Base-by-base conservation (phyloP, 2,113 vertebrate species). In the Nicator chloris region DNA sequence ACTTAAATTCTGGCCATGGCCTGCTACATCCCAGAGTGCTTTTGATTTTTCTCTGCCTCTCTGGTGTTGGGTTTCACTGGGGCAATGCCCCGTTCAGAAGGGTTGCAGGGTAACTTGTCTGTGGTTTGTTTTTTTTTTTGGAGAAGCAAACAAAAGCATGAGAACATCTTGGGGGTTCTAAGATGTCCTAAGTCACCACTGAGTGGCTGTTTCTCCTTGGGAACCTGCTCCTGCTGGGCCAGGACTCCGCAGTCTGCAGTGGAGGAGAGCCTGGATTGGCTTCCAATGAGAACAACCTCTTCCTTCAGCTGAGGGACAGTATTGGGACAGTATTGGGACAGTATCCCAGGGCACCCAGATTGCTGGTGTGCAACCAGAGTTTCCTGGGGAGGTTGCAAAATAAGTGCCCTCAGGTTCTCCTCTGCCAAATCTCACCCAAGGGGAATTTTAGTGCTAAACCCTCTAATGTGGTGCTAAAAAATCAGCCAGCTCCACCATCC, bases 81-180 rank as follows among this genome's bases (percentile, higher is more conserved):
- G 42, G n/a, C 26, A 51, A 6, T 33, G 81, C 33, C 19, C 22
- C 11, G 2, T 5, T 33, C 23, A 4, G 60, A 35, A 49, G 27
- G 12, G 5, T 6, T 57, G 31, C 51, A 44, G 44, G 33, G 37
- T 35, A 26, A 10, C 4, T 72, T 63, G 35, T 8, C 49, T 28
- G 1, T 3, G 2, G 5, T 51, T n/a, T n/a, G n/a, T n/a, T n/a
- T 19, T 6, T 24, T 2, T 21, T 10, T 45, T 69, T 69, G 39
- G 51, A 63, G 82, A 53, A 59, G 44, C 4, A 64, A 2, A 6
- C 33, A 18, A 21, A 77, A 91, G 21, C 13, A 21, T 3, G 37
- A 68, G 64, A 66, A 19, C 9, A 9, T 20, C 8, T 26, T 11
- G 5, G 21, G 45, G n/a, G 23, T 18, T 73, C 1, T 3, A 8